Percentiles rank a stretch among this genome's conserved stretches.
Conservation (phyloP, 2,888 invertebrate species). For the Micoletzkya japonica region DNA sequence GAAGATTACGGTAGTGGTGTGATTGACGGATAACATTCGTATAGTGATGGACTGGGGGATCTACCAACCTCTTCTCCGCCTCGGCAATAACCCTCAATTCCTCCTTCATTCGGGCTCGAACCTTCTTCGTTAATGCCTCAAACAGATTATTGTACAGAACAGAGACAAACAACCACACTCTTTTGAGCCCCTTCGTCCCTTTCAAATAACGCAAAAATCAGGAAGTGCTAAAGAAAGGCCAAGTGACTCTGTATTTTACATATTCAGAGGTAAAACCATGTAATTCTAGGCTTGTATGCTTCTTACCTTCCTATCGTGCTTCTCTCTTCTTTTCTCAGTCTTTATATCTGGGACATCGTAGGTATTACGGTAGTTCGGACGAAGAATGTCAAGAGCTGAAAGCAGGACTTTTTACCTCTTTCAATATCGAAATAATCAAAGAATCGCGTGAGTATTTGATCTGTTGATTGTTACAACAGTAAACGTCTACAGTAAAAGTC, state of each 20-base stretch:
- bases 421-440: background rate
- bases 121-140: slow-evolving; percentile 37
- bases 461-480: background rate
- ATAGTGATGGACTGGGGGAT: background rate
- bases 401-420: background rate
- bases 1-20: too few species aligned
- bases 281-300: background rate
- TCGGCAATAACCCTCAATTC: slow-evolving; percentile 51
- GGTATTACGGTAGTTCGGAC: slow-evolving; percentile 45
- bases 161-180: background rate
- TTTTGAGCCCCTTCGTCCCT: background rate
- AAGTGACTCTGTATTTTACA: too few species aligned
- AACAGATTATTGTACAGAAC: background rate
- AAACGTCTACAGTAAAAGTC: background rate
- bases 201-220: background rate
- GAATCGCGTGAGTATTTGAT: background rate
- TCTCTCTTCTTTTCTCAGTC: slow-evolving; percentile 38
- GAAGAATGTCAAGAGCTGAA: slow-evolving; percentile 43
- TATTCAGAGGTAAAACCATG: background rate
- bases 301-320: slow-evolving; percentile 38
- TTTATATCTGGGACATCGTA: slow-evolving; percentile 42
- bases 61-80: slow-evolving; percentile 47
- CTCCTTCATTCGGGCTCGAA: slow-evolving; percentile 44
- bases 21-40: too few species aligned
- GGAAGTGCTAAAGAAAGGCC: background rate